Percentiles rank a stretch among this genome's conserved stretches.
These are phyloP conservation scores for Wiebesia pumilae DNA, from an alignment of 1,140 invertebrate genomes.

Conservation along the genomic window DNA sequence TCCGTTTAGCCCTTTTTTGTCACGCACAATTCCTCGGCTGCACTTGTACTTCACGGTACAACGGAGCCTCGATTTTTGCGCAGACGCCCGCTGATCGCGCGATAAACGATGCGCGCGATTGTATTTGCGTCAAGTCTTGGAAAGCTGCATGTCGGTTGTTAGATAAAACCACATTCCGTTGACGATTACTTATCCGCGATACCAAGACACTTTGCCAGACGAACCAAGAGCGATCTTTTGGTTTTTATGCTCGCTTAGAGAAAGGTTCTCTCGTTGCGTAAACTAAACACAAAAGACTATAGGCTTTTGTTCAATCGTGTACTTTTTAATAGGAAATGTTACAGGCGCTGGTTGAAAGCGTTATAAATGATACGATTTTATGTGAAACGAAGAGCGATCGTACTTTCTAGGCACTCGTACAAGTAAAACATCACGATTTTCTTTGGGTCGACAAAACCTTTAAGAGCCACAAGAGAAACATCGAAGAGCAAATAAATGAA, in stretches of 20 bases:
- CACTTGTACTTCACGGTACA: neutral
- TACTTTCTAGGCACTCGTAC: neutral
- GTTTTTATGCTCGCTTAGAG: too few relatives aligned
- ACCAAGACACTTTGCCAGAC: too few relatives aligned
- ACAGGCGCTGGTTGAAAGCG: neutral
- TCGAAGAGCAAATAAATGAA: neutral
- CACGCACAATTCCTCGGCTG: neutral
- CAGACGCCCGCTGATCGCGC: neutral
- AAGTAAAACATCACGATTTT: slow-evolving; percentile 17
- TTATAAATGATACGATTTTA: slow-evolving; percentile 23
- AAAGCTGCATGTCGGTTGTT: too few relatives aligned
- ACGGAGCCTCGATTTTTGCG: too few relatives aligned
- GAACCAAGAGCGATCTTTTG: too few relatives aligned
- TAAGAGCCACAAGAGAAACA: too few relatives aligned
- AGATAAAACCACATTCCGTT: too few relatives aligned
- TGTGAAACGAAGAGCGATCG: neutral
- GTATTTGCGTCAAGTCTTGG: too few relatives aligned
- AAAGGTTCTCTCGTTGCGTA: too few relatives aligned
- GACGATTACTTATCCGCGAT: too few relatives aligned
- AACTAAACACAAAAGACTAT: neutral
- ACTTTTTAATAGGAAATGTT: neutral
- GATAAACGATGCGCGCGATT: neutral
- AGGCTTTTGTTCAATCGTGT: neutral
- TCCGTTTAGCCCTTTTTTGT: neutral
- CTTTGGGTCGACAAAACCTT: neutral